These are phyloP conservation scores for Geotria australis DNA, from an alignment of 2,797 vertebrate genomes.

Conservation along the genomic window DNA sequence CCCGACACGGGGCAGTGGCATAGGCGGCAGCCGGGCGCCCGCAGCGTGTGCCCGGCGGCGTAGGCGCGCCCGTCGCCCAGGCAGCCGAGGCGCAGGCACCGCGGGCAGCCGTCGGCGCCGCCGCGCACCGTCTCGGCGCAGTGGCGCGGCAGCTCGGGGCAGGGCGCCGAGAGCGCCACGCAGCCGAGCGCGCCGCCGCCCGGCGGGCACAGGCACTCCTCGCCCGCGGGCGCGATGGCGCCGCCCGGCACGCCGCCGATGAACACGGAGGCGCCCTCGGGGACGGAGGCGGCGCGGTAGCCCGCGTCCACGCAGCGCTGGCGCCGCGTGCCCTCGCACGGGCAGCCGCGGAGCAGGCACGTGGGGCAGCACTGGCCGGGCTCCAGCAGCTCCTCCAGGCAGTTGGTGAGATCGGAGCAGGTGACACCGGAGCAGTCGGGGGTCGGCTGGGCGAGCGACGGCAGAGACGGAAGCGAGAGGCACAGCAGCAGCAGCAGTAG, in stretches of 20 bases:
- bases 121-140: neutral
- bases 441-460: neutral
- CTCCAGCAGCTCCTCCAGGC: neutral
- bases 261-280: neutral
- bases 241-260: neutral
- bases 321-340: neutral
- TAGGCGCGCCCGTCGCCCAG: constrained; percentile 28
- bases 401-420: neutral
- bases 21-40: constrained; percentile 35
- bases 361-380: neutral
- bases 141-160: neutral
- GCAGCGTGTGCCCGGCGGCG: constrained; percentile 46
- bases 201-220: neutral
- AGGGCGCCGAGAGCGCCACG: neutral
- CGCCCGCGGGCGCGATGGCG: neutral
- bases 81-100: neutral
- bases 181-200: neutral
- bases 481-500: neutral
- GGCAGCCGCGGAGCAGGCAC: neutral
- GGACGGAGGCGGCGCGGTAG: neutral
- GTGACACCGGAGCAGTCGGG: neutral
- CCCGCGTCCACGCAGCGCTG: neutral
- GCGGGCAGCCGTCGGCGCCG: neutral
- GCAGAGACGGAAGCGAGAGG: neutral
- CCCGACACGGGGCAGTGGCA: constrained; percentile 60